Conservation (phyloP, 1,140 invertebrate species). For the Hylaeus volcanicus region DNA sequence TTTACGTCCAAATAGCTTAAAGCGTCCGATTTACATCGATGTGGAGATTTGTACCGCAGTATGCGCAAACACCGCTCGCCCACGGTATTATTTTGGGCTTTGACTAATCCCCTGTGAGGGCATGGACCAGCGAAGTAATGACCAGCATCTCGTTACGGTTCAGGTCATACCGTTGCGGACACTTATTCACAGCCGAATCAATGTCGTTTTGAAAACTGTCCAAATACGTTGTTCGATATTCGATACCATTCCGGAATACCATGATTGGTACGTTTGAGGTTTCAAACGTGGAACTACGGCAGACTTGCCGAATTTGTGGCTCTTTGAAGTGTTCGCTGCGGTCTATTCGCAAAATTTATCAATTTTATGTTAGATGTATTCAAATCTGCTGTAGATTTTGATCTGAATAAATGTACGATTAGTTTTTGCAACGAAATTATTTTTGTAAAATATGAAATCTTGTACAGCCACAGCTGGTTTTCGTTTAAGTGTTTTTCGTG, state of each 20-base stretch:
- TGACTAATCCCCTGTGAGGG: constrained; percentile 65
- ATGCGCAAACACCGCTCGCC: constrained; percentile 20
- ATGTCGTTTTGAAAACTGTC: constrained; percentile 44
- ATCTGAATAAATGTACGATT: too few species aligned
- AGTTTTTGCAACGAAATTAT: too few species aligned
- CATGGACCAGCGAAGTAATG: constrained; percentile 53
- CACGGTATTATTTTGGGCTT: constrained; percentile 65
- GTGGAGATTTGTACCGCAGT: constrained; percentile 45
- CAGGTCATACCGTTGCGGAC: constrained; percentile 3
- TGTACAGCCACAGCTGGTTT: too few species aligned
- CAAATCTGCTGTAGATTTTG: too few species aligned
- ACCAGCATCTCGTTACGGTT: constrained; percentile 37
- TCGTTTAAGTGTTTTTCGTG: too few species aligned
- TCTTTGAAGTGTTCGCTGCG: too few species aligned
- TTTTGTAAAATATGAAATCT: too few species aligned
- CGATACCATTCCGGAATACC: constrained; percentile 4
- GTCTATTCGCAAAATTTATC: too few species aligned
- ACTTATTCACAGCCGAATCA: constrained; percentile 22
- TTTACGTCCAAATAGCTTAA: constrained; percentile 40
- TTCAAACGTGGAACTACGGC: background rate
- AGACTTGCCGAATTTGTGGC: too few species aligned
- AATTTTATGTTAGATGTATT: too few species aligned
- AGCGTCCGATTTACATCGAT: constrained; percentile 52
- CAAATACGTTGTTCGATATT: constrained; percentile 10
- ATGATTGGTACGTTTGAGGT: constrained; percentile 13